Percentiles rank a stretch among this genome's conserved stretches.
phyloP scores from a whole-genome alignment of 2,888 invertebrate genomes.

The Microplitis deprimator region DNA sequence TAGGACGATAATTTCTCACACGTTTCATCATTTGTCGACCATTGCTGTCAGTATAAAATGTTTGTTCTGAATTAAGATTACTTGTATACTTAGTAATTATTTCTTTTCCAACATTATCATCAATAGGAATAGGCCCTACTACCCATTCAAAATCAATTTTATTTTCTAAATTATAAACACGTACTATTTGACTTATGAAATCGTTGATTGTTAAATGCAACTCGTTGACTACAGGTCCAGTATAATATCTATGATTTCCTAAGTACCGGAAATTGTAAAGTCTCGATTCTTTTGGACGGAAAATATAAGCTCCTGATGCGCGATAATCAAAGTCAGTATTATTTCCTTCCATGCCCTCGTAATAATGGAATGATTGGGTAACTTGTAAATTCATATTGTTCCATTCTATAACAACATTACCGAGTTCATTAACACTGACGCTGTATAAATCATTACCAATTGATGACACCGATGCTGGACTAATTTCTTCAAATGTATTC shows the following conservation, averaged over 20 bases:
- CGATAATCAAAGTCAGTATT: constrained; percentile 76
- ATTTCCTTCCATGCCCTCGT: constrained; percentile 80
- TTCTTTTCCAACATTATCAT: constrained; percentile 85
- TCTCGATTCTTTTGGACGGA: constrained; percentile 77
- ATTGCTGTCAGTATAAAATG: constrained; percentile 95
- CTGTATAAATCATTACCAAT: constrained; percentile 53
- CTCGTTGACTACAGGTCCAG: constrained; percentile 82
- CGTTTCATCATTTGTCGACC: constrained; percentile 88
- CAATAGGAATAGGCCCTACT: constrained; percentile 81
- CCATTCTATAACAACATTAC: constrained; percentile 51
- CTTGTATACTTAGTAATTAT: constrained; percentile 82
- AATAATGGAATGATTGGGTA: constrained; percentile 81
- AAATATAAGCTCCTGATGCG: constrained; percentile 95
- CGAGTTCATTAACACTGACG: constrained; percentile 51
- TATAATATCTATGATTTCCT: constrained; percentile 64
- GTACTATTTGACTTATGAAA: constrained; percentile 84
- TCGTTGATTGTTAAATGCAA: constrained; percentile 77
- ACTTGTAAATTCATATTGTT: constrained; percentile 59
- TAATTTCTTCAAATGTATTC: neutral
- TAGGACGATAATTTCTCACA: constrained; percentile 79
- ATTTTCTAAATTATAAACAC: constrained; percentile 77
- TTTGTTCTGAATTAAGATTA: constrained; percentile 75
- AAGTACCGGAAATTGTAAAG: constrained; percentile 63
- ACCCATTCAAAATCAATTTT: constrained; percentile 83
- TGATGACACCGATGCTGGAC: constrained; percentile 25